Evolutionary conservation across 2,797 vertebrate species (phyloP).

Genomic region (Margarornis squamiger): DNA sequence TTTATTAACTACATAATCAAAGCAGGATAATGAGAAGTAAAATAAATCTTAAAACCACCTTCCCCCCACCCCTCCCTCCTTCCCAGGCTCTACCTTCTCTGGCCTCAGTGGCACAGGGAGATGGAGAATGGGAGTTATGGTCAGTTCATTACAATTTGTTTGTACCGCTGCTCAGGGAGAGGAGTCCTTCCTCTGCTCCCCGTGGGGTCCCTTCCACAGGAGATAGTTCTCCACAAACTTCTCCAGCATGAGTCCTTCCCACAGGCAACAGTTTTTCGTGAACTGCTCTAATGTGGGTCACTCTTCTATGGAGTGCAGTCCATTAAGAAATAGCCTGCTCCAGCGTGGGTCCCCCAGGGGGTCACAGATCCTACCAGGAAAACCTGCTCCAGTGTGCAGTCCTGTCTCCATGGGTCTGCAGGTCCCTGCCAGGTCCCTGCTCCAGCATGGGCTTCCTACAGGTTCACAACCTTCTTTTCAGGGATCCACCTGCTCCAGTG

Average conservation of each 20-base stretch:
- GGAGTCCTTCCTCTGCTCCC: not conserved
- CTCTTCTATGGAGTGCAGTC: not conserved
- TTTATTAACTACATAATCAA: not conserved
- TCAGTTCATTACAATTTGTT: not conserved
- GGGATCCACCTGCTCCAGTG: not conserved
- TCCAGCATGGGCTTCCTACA: not conserved
- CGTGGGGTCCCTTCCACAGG: not conserved
- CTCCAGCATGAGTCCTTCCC: not conserved
- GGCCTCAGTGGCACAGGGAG: not conserved
- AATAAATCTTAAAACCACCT: not conserved
- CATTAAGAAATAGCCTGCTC: not conserved
- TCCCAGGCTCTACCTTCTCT: not conserved
- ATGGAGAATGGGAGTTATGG: not conserved
- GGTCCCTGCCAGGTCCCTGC: not conserved
- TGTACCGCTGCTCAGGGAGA: not conserved
- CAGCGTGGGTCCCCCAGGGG: not conserved
- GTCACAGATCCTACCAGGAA: not conserved
- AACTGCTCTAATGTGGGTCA: not conserved
- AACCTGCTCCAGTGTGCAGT: not conserved
- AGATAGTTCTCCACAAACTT: not conserved
- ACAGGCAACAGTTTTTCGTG: not conserved
- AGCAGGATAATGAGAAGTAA: not conserved
- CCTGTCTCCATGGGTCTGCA: not conserved
- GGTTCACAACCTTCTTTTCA: not conserved
- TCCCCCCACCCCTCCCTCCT: not conserved